Percentiles rank a stretch among this genome's conserved stretches.
Conservation (phyloP, 2,888 invertebrate species). For the Bombylius major region DNA sequence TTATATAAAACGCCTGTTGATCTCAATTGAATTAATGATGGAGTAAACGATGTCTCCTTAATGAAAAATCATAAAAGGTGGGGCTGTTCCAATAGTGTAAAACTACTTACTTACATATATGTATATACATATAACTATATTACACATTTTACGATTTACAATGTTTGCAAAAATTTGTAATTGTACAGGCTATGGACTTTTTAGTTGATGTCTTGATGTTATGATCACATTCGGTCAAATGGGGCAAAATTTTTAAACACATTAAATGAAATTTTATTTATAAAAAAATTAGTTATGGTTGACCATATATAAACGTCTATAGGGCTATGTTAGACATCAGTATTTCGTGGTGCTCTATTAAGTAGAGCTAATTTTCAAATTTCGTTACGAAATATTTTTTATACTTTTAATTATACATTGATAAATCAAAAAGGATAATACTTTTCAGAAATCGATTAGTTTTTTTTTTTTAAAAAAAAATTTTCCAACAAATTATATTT, state of each 20-base stretch:
- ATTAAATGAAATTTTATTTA: too few species aligned
- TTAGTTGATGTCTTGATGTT: neutral
- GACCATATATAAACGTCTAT: slow-evolving; percentile 39
- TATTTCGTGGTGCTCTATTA: slow-evolving; percentile 37
- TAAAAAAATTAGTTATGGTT: slow-evolving; percentile 23
- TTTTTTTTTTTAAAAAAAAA: too few species aligned
- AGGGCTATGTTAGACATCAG: slow-evolving; percentile 38
- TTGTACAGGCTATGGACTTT: too few species aligned
- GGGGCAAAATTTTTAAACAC: slow-evolving; percentile 10
- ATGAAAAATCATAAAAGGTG: slow-evolving; percentile 1
- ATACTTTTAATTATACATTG: too few species aligned
- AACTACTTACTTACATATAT: neutral
- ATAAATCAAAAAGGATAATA: neutral
- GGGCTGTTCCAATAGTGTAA: neutral
- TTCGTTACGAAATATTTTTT: slow-evolving; percentile 2
- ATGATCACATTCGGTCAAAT: slow-evolving; percentile 7
- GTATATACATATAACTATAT: neutral
- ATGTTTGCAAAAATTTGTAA: too few species aligned
- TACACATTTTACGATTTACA: neutral
- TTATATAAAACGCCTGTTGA: slow-evolving; percentile 3
- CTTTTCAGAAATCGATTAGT: too few species aligned
- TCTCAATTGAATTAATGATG: slow-evolving; percentile 2
- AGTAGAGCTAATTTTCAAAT: slow-evolving; percentile 24
- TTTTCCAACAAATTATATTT: too few species aligned
- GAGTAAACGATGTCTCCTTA: neutral